Conservation (phyloP, 2,888 invertebrate species). For the Nomada ferruginata region DNA sequence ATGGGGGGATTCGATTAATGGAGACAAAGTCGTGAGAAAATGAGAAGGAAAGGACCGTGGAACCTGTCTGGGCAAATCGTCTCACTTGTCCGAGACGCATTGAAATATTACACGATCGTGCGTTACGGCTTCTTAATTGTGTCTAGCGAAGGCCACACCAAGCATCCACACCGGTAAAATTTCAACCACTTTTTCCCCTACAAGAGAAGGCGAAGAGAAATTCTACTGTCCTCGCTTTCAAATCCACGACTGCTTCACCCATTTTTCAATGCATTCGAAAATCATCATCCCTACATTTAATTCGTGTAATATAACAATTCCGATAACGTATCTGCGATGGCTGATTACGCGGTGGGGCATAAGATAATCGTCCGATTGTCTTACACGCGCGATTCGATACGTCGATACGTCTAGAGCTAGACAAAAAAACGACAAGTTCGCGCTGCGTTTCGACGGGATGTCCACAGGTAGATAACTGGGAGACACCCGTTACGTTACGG, state of each 20-base stretch:
- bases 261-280: conserved; percentile 69
- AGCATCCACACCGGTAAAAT: not conserved
- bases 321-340: no score
- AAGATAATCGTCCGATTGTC: not conserved
- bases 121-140: conserved; percentile 24
- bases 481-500: conserved; percentile 63
- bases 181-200: not conserved
- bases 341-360: no score
- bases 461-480: no score
- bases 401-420: not conserved
- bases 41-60: conserved; percentile 59
- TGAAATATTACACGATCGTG: conserved; percentile 25
- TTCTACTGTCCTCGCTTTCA: conserved; percentile 30
- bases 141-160: conserved; percentile 24
- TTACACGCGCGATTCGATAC: not conserved
- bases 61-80: conserved; percentile 56
- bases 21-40: conserved; percentile 48
- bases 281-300: not conserved
- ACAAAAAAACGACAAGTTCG: not conserved
- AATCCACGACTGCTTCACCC: conserved; percentile 66
- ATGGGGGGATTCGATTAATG: conserved; percentile 39
- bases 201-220: conserved; percentile 9
- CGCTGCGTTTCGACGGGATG: not conserved
- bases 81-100: conserved; percentile 24
- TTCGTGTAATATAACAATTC: no score